Percentiles rank a stretch among this genome's conserved stretches.
Evolutionary conservation across 2,797 vertebrate genomes (phyloP).

Genomic region (Anomalospiza imberbis): DNA sequence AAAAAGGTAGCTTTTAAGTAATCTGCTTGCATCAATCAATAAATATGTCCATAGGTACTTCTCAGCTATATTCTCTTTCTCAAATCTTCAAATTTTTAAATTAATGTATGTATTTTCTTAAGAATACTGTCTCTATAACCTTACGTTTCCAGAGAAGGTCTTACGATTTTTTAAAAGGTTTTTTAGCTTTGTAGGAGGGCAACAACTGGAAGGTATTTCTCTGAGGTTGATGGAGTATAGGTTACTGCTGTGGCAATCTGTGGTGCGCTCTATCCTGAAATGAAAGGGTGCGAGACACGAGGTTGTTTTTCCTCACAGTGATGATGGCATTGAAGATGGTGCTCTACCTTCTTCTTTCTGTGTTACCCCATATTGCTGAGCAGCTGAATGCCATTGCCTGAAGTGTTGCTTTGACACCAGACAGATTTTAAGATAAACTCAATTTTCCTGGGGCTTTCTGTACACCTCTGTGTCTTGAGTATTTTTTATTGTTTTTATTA

Average conservation of each 20-base stretch:
- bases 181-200: neutral
- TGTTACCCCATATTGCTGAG: neutral
- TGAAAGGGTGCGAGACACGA: neutral
- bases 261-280: neutral
- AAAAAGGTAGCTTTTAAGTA: neutral
- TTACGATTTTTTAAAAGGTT: neutral
- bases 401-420: neutral
- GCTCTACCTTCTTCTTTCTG: neutral
- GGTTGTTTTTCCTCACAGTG: neutral
- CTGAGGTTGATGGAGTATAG: neutral
- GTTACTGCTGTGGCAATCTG: neutral
- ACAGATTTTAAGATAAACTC: neutral
- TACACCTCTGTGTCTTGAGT: neutral
- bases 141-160: neutral
- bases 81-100: neutral
- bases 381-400: neutral
- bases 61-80: neutral
- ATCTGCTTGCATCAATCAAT: neutral
- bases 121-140: neutral
- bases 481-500: neutral
- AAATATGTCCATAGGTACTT: fast-evolving
- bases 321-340: neutral
- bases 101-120: neutral
- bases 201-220: neutral
- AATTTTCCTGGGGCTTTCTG: neutral